phyloP scores from a whole-genome alignment of 2,888 invertebrate genomes.

The Hylaea fasciaria region DNA sequence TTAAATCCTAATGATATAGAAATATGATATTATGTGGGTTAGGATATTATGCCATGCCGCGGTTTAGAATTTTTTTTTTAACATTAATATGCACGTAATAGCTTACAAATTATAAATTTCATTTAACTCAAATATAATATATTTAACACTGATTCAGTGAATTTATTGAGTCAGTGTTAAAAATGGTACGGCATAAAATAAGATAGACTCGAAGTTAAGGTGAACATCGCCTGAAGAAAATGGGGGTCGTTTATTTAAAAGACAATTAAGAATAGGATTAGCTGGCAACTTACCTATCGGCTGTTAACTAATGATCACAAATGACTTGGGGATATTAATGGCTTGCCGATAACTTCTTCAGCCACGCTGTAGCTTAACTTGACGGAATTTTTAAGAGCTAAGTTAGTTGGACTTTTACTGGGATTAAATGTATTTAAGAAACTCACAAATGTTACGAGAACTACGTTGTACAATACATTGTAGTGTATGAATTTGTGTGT shows the following conservation, averaged over 20 bases:
- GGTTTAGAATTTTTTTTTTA: no score
- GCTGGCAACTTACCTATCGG: slow-evolving; percentile 28
- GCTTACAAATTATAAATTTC: no score
- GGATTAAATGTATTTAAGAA: neutral
- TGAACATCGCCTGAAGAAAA: neutral
- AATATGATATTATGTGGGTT: no score
- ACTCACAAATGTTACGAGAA: neutral
- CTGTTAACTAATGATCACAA: slow-evolving; percentile 39
- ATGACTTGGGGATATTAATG: slow-evolving; percentile 26
- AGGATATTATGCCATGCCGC: no score
- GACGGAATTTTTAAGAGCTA: neutral
- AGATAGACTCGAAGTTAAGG: neutral
- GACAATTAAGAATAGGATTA: slow-evolving; percentile 31
- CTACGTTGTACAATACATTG: neutral
- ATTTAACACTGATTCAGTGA: no score
- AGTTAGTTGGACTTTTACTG: slow-evolving; percentile 1
- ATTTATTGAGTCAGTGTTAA: no score
- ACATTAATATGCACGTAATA: no score
- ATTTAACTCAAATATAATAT: no score
- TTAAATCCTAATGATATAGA: no score
- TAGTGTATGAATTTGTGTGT: neutral
- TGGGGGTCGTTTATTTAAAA: slow-evolving; percentile 26
- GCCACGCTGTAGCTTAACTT: slow-evolving; percentile 3
- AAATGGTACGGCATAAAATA: no score
- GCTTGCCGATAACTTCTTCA: slow-evolving; percentile 21